Base-by-base conservation (phyloP, 1,140 invertebrate genomes). In the Tetragnatha versicolor region DNA sequence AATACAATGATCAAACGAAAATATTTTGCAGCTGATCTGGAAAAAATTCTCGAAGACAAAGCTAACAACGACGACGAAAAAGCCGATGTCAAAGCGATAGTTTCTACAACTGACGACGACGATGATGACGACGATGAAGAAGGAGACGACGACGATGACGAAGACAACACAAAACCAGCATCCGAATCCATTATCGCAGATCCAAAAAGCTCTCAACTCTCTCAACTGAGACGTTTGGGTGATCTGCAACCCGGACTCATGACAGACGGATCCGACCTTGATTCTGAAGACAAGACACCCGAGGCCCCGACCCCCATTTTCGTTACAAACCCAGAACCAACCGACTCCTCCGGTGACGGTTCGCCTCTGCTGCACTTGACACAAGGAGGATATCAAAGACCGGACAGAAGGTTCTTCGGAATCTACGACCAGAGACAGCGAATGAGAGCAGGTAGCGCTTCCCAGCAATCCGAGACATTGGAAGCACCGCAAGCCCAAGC, bases 311-410 rank as follows among this genome's bases (percentile, higher is more conserved):
- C 55, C 12, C 49, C 49, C 1, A 3, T 20, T 22, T n/a, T n/a
- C n/a, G n/a, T n/a, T n/a, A n/a, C n/a, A n/a, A 66, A 22, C 27
- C 51, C 20, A 6, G 12, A n/a, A 25, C 29, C 49, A 14, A n/a
- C 6, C 1, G 49, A 70, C 1, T 9, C 63, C 20, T 14, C 9
- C 27, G 31, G 20, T 47, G 70, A 73, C 29, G 55, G 42, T 39
- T 27, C 73, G 14, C 73, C 73, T 9, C 10, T 65, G 14, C n/a
- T 77, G 5, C 60, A 77, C n/a, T 27, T 77, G 6, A 77, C 60
- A 3, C 73, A 77, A 42, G 73, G 73, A 0, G 73, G 73, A n/a
- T 77, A 77, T 25, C 51, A 58, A 17, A 51, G 47, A 65, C 33
- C 47, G 4, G 33, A 22, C 7, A 20, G 39, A 2, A 3, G 25